Evolutionary conservation across 2,113 vertebrate species (phyloP), one percentile per base, ranked within the genome.

Genomic region (Gobio gobio): DNA sequence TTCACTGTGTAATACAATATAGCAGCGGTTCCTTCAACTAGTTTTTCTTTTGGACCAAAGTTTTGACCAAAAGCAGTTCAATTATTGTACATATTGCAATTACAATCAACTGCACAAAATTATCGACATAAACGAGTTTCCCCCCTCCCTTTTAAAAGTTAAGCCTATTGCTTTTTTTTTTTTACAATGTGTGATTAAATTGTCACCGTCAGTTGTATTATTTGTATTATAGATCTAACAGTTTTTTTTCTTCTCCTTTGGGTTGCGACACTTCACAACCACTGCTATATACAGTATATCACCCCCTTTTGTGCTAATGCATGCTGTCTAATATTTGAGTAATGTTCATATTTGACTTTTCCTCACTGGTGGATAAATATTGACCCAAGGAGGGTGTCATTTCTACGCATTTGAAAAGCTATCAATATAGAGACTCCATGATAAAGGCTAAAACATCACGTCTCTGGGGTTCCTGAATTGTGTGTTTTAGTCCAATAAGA

Each of bases 341-440:
- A 49, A 79, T 58, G n/a, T n/a, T 22, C 82, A 36, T 45, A 6
- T 45, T 45, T 33, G 73, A 59, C 83, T 80, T 82, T 76, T 85
- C 86, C 83, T 84, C 10, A 22, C 59, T 76, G 75, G 29, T 18
- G 59, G 58, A 76, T 86, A 90, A 87, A 93, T 92, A 88, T 93
- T 94, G 90, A 88, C 88, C 68, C 49, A 91, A 88, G 92, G 92
- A 89, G 92, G 83, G 92, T 80, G 47, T 47, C 22, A 40, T 10
- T 20, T 68, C 3, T 10, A 20, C 4, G 0, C 64, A 68, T n/a
- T 40, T 43, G 4, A 68, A 76, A 26, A 22, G 64, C 13, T 51
- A 13, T 16, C 59, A 36, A 29, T 84, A 16, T 20, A 58, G 12
- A 14, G 14, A 66, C 9, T 1, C 14, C 1, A 24, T 24, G 10